Percentiles rank a stretch among this genome's conserved stretches.
These are phyloP conservation scores for Acromyrmex heyeri DNA, from an alignment of 1,140 invertebrate genomes.

Conservation along the genomic window DNA sequence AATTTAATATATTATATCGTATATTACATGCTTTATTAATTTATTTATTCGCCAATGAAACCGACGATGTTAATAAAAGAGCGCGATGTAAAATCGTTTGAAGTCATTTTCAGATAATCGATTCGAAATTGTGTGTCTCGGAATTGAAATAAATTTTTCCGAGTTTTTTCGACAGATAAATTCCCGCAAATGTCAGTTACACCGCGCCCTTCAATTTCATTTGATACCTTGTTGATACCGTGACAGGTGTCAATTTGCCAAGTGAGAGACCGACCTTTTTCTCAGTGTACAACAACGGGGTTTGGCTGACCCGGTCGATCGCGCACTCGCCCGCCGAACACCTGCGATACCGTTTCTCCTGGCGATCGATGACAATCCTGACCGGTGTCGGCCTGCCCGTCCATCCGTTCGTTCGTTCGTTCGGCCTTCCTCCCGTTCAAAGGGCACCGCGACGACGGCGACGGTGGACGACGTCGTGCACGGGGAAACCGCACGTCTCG, in stretches of 20 bases:
- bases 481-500: background rate
- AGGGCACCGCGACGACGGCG: conserved; percentile 23
- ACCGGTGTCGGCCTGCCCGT: background rate
- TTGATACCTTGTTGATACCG: background rate
- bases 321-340: conserved; percentile 14
- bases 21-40: background rate
- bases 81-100: background rate
- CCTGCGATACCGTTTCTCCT: conserved; percentile 21
- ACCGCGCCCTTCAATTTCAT: conserved; percentile 14
- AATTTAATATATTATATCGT: background rate
- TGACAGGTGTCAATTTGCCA: conserved; percentile 25
- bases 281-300: background rate
- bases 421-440: conserved; percentile 2
- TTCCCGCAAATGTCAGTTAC: background rate
- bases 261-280: conserved; percentile 40
- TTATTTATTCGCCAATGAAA: background rate
- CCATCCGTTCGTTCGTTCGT: background rate
- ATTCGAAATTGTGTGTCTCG: background rate
- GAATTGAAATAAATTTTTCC: background rate
- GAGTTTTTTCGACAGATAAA: background rate
- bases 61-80: background rate
- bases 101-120: background rate
- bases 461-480: conserved; percentile 23
- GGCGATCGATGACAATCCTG: conserved; percentile 55
- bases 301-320: conserved; percentile 28